Conservation (phyloP, 2,888 invertebrate genomes). For the Cephus nigrinus region DNA sequence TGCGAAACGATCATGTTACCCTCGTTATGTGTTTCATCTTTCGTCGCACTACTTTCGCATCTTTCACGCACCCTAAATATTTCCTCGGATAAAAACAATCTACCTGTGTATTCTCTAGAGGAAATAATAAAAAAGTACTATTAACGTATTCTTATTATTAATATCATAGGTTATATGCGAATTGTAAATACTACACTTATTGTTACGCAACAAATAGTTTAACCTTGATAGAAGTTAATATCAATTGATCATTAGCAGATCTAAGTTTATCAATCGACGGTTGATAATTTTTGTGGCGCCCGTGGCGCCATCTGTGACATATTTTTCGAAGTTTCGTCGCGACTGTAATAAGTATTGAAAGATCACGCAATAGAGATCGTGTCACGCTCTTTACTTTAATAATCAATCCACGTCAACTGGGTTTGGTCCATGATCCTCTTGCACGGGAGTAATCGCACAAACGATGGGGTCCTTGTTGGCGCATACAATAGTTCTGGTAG, state of each 20-base stretch:
- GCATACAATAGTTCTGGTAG: not conserved
- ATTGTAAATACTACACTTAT: too few relatives aligned
- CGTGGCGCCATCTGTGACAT: not conserved
- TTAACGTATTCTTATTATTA: too few relatives aligned
- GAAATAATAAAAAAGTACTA: too few relatives aligned
- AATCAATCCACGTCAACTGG: not conserved
- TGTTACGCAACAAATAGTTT: too few relatives aligned
- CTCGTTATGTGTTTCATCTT: conserved; percentile 14
- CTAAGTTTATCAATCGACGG: not conserved
- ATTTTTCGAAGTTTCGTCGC: not conserved
- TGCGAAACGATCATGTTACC: conserved; percentile 19
- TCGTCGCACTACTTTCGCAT: not conserved
- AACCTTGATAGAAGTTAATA: too few relatives aligned
- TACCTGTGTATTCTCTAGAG: not conserved
- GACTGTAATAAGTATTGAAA: not conserved
- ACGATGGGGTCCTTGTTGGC: not conserved
- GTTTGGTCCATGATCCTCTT: not conserved
- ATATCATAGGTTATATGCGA: too few relatives aligned
- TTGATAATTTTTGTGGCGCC: not conserved
- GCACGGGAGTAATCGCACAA: not conserved
- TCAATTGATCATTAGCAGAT: too few relatives aligned
- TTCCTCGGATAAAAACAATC: not conserved
- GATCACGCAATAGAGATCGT: not conserved
- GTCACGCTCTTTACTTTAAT: conserved; percentile 4
- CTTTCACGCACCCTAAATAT: not conserved